Evolutionary conservation across 2,113 vertebrate genomes (phyloP), one percentile per base, ranked within the genome.

Genomic region (Cololabis saira): DNA sequence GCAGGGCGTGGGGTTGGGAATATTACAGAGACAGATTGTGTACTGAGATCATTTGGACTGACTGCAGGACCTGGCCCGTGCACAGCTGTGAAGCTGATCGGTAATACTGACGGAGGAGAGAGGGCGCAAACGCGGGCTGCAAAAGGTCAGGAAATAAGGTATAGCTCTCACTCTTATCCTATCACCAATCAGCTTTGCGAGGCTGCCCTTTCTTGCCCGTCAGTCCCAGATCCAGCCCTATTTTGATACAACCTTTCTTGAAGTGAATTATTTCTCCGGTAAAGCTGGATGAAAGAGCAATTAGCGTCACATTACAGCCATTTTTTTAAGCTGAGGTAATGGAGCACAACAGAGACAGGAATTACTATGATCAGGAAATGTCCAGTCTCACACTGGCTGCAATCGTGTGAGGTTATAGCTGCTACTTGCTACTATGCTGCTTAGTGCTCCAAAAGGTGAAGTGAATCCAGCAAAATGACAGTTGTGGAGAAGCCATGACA

Each of bases 91-190:
- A 73, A 73, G 78, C 87, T 85, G 87, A 92, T 91, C 84, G 89
- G 89, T 85, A 84, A 81, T 83, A 77, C 84, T 85, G 91, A 89
- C 89, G 74, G 87, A 78, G 65, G 75, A 72, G 61, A 68, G 76
- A 82, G 66, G 59, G 76, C 59, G 74, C 30, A 76, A 67, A 85
- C 83, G 81, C 71, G 43, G 82, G 74, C 76, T 6, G 30, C 68
- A 27, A 93, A 93, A 92, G 91, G 92, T 93, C 91, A 92, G 73
- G 81, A 85, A 80, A 92, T 89, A 88, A 90, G 92, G 85, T 80
- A 85, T 43, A 88, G 80, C 84, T 68, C 83, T 90, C 76, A 58
- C 61, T 90, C 88, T 91, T 83, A 87, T 83, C 88, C 78, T 83
- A 82, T 73, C 74, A 82, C 87, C 90, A 92, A 89, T 91, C 88